A percentile compares a stretch with the other conserved stretches of the same genome.
Conservation (phyloP, 2,888 invertebrate genomes). For the Phalera bucephala region DNA sequence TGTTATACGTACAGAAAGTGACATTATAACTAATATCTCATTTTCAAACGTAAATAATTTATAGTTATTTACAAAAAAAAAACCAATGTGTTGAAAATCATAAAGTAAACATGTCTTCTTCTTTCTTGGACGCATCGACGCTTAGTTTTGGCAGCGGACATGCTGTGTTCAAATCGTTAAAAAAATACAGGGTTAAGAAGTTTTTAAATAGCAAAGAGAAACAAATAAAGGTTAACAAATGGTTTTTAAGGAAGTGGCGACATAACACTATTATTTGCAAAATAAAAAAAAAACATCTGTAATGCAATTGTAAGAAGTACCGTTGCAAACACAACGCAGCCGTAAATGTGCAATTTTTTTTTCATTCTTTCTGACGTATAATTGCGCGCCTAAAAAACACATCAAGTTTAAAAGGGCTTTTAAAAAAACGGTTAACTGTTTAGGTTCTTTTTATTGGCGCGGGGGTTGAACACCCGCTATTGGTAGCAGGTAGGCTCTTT, state of each 20-base stretch:
- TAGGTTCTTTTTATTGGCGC: slow-evolving; percentile 40
- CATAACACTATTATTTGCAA: slow-evolving; percentile 31
- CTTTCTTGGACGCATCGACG: slow-evolving; percentile 26
- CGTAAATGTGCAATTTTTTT: slow-evolving; percentile 59
- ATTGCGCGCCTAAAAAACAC: slow-evolving; percentile 53
- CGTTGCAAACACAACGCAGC: slow-evolving; percentile 57
- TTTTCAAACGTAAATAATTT: no score
- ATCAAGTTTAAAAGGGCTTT: slow-evolving; percentile 37
- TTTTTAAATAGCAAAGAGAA: slow-evolving; percentile 37
- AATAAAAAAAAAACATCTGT: slow-evolving; percentile 55
- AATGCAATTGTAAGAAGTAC: slow-evolving; percentile 44
- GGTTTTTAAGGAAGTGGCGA: slow-evolving; percentile 38
- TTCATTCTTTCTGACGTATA: slow-evolving; percentile 43
- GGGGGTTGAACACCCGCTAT: slow-evolving; percentile 67
- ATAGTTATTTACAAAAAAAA: no score
- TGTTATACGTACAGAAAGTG: no score
- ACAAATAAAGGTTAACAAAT: slow-evolving; percentile 43
- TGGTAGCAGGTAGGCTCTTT: slow-evolving; percentile 76
- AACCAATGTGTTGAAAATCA: slow-evolving; percentile 24
- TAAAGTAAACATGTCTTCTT: slow-evolving; percentile 30
- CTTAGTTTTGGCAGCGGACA: slow-evolving; percentile 35
- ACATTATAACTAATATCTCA: no score
- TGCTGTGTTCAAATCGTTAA: slow-evolving; percentile 36
- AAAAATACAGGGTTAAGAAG: slow-evolving; percentile 46
- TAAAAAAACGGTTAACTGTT: slow-evolving; percentile 59